phyloP scores from a whole-genome alignment of 2,888 invertebrate species.

The Aphidoletes aphidimyza region DNA sequence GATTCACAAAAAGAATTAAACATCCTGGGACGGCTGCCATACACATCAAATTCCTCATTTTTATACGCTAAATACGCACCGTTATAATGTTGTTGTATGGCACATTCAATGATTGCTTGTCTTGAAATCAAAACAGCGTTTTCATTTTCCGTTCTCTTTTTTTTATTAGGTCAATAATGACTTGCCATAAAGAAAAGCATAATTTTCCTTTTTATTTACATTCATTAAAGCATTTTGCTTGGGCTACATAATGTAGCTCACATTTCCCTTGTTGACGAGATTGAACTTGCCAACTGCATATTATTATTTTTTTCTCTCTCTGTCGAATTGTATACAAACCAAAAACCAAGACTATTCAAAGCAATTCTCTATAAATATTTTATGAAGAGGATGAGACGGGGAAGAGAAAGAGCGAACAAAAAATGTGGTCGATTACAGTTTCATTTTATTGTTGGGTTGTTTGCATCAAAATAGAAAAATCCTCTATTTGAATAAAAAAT shows the following conservation, averaged over 20 bases:
- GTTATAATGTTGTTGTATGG: too few relatives aligned
- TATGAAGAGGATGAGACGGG: neutral
- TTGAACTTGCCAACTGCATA: too few relatives aligned
- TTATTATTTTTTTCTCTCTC: too few relatives aligned
- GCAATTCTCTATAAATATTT: neutral
- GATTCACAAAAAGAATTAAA: conserved; percentile 29
- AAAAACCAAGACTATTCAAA: neutral
- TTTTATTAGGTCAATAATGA: conserved; percentile 46
- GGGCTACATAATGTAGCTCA: too few relatives aligned
- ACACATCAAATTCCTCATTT: neutral
- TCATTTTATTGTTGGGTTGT: conserved; percentile 16
- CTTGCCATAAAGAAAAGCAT: conserved; percentile 19
- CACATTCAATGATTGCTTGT: neutral
- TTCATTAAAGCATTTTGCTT: conserved; percentile 35
- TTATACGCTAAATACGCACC: neutral
- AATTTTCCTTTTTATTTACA: conserved; percentile 32
- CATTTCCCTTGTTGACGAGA: too few relatives aligned
- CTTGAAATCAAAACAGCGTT: conserved; percentile 1
- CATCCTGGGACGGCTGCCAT: neutral
- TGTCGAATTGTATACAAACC: too few relatives aligned
- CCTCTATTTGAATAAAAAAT: conserved; percentile 21
- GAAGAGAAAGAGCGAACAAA: neutral
- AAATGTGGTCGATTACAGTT: conserved; percentile 34
- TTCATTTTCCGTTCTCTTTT: neutral
- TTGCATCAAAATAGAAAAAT: conserved; percentile 14